Base-by-base conservation (phyloP, 2,797 vertebrate species). In the Sebastolobus altivelis region DNA sequence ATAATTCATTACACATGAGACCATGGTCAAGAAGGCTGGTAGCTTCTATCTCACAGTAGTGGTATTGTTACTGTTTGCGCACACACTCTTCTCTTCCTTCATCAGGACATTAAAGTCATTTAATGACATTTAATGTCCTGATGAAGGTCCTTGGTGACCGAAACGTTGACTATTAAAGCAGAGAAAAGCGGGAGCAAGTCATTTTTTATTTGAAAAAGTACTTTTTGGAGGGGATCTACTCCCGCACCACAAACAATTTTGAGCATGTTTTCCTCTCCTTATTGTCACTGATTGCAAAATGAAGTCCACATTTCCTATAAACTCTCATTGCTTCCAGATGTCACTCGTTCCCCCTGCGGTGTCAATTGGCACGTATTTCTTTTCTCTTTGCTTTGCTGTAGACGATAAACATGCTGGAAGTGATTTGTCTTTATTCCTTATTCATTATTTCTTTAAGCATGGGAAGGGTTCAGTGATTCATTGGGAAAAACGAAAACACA, bases 311-410 rank as follows among this genome's bases (percentile, higher is more conserved):
- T 61, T 84, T 86, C 33, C 20, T 43, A 7, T 43, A 72, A 81
- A 80, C 20, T 33, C 55, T 56, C 60, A 89, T 84, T 43, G 22
- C 25, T 81, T 86, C 81, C 84, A 89, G 88, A 86, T 89, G 82
- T 56, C 46, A 46, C 43, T 72, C 56, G 12, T 68, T 72, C 65
- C 33, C 38, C 40, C 13, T 3, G 25, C 5, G 6, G 55, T 59
- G 74, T 63, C 20, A 27, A 52, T 20, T 72, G 74, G 66, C 49
- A 70, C 70, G 58, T 13, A 25, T 80, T 66, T 66, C 22, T 75
- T 66, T 74, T 66, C 35, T 61, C 27, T 59, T 52, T 37, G 22
- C n/a, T 66, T 67, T 38, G 22, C 55, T 31, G 52, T 46, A 68
- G 16, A 82, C 11, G 31, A 38, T 70, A 69, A 77, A 69, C 78